Evolutionary conservation across 2,888 invertebrate species (phyloP).

Genomic region (Drepana falcataria): DNA sequence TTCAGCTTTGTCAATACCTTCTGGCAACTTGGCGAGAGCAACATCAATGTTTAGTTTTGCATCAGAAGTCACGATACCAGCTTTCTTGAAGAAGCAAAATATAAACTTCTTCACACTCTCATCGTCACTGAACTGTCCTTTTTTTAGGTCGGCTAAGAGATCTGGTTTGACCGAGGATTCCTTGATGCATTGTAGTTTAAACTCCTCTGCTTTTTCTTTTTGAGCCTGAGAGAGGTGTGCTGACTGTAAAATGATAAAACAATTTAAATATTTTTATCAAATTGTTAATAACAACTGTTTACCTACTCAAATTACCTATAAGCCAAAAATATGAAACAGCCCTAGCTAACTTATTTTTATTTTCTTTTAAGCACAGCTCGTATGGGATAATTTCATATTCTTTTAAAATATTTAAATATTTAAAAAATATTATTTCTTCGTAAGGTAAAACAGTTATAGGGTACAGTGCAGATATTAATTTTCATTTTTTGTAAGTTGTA

Average conservation of each 20-base stretch:
- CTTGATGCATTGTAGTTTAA: slow-evolving; percentile 48
- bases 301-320: too few species aligned
- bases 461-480: too few species aligned
- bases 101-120: slow-evolving; percentile 62
- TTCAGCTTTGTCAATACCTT: slow-evolving; percentile 50
- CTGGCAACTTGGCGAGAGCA: slow-evolving; percentile 55
- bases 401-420: too few species aligned
- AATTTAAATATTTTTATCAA: too few species aligned
- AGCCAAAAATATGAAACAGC: too few species aligned
- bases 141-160: slow-evolving; percentile 50
- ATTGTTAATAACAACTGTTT: too few species aligned
- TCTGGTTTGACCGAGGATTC: slow-evolving; percentile 53
- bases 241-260: slow-evolving; percentile 29
- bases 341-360: too few species aligned
- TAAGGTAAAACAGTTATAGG: too few species aligned
- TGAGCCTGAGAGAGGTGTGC: slow-evolving; percentile 42
- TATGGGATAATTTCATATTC: too few species aligned
- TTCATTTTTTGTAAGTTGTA: too few species aligned
- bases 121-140: slow-evolving; percentile 59
- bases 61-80: slow-evolving; percentile 45
- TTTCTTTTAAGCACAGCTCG: too few species aligned
- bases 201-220: slow-evolving; percentile 45
- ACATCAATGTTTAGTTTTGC: slow-evolving; percentile 62
- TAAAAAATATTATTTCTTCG: too few species aligned
- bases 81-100: slow-evolving; percentile 67